Evolutionary conservation across 2,113 vertebrate genomes (phyloP).

Genomic region (Aythya baeri): DNA sequence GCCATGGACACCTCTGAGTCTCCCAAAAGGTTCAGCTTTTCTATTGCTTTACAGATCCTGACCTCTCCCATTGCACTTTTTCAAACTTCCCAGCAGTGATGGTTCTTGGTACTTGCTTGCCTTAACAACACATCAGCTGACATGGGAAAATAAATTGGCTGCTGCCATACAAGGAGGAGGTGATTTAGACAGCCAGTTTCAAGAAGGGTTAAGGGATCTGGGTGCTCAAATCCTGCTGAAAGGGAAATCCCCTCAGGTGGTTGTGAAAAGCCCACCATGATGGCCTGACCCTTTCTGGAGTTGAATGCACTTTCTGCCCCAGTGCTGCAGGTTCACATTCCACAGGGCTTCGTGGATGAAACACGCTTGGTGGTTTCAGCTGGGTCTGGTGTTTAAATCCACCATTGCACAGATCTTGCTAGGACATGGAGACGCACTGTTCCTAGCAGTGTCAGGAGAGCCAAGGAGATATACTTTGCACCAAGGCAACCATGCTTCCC

Average conservation of each 20-base stretch:
- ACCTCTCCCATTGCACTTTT: neutral
- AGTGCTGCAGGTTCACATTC: neutral
- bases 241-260: neutral
- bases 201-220: neutral
- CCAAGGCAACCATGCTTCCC: neutral
- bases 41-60: neutral
- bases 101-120: neutral
- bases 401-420: neutral
- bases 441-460: neutral
- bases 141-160: neutral
- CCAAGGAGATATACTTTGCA: neutral
- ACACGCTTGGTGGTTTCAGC: neutral
- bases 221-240: neutral
- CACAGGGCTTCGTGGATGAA: neutral
- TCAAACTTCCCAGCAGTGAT: neutral
- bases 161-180: neutral
- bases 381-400: neutral
- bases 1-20: neutral
- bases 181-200: neutral
- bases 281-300: neutral
- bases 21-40: neutral
- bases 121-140: neutral
- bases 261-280: neutral
- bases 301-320: neutral
- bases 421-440: neutral